These are phyloP conservation scores for Podocnemis expansa DNA, from an alignment of 2,113 vertebrate species.

Conservation along the genomic window DNA sequence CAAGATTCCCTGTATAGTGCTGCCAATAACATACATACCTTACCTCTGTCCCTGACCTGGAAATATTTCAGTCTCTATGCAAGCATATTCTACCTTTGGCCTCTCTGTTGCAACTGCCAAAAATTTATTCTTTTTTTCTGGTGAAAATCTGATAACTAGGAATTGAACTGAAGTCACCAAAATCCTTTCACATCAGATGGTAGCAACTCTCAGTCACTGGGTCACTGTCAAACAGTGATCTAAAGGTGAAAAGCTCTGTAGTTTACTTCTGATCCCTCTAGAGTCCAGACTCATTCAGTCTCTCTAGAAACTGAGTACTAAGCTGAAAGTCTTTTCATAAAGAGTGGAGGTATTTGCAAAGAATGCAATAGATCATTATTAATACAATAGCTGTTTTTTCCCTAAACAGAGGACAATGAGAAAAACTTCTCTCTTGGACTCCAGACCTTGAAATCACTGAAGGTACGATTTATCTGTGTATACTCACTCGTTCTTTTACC, in stretches of 20 bases:
- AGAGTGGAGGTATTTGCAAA: neutral
- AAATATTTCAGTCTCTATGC: neutral
- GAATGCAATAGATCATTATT: neutral
- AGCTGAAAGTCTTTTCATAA: neutral
- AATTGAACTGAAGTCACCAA: neutral
- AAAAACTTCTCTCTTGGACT: constrained; percentile 84
- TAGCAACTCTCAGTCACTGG: neutral
- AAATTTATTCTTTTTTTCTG: neutral
- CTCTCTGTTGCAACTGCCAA: neutral
- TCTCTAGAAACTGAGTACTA: neutral
- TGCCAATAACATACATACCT: neutral
- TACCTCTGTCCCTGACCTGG: neutral
- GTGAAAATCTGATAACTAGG: neutral
- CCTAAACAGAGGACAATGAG: constrained; percentile 81
- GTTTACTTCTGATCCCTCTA: fast-evolving
- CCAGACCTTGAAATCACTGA: constrained; percentile 86
- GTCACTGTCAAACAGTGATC: neutral
- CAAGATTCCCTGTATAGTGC: neutral
- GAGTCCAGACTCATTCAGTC: neutral
- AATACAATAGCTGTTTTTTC: neutral
- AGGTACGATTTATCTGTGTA: constrained; percentile 76
- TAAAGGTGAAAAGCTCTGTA: fast-evolving
- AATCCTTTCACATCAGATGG: fast-evolving
- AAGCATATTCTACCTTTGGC: neutral
- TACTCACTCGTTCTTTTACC: neutral